Base-by-base conservation (phyloP, 2,797 vertebrate genomes). In the Natrix natrix region DNA sequence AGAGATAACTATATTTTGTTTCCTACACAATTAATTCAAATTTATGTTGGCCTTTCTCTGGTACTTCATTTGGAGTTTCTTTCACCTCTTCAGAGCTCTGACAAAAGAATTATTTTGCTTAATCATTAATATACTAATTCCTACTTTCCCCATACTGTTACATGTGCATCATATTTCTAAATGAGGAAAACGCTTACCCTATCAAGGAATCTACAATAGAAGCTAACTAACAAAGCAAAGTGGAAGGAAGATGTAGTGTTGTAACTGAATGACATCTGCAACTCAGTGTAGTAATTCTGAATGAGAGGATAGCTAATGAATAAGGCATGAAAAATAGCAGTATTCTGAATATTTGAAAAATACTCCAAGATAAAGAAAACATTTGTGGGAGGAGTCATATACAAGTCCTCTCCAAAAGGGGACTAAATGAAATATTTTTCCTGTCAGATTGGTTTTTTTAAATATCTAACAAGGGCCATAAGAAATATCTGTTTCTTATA, bases 391-490 rank as follows among this genome's bases (percentile, higher is more conserved):
- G 90, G 92, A 90, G 91, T 92, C 90, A 88, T 59, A 69, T 61
- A 22, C 0, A 0, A 17, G 13, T 86, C n/a, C 48, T 87, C 4
- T 86, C 43, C 43, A 90, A 60, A 88, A 83, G 1, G 66, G 90
- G 94, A 91, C 89, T 26, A 32, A 92, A 88, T 92, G 63, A 95
- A 92, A 89, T 91, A 88, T 92, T 0, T 0, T 0, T 2, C 0
- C 91, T 91, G 90, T 83, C 89, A 74, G 92, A 11, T 32, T 88
- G 94, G 60, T 93, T 86, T 86, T 93, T 61, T 74, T 59, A 92
- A 83, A 2, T 56, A 94, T 61, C 91, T 94, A 66, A 16, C 78
- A 32, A 43, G 87, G 86, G n/a, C 92, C 92, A 78, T 20, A 83
- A 0, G 0, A 55, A 93, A 26, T 4, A 54, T 86, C 48, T 2